These are phyloP conservation scores for Drosophila anceps DNA, from an alignment of 2,888 invertebrate genomes.

Conservation along the genomic window DNA sequence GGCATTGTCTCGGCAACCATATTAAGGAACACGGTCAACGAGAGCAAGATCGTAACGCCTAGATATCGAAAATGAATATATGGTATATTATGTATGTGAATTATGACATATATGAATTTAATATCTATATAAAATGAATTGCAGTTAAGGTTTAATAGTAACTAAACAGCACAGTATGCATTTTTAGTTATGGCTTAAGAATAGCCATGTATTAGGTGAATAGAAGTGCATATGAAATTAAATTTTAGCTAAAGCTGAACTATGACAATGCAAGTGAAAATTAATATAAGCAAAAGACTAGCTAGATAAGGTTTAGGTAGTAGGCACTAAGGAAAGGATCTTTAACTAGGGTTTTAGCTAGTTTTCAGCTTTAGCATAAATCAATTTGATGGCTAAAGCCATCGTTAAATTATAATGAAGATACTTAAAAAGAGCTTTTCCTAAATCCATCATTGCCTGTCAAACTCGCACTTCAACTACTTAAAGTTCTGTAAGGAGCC, in stretches of 20 bases:
- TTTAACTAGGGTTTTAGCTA: background rate
- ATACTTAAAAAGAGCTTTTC: too few species aligned
- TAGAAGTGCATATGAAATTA: background rate
- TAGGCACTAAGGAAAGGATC: background rate
- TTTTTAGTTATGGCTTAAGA: background rate
- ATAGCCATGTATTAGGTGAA: too few species aligned
- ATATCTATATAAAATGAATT: background rate
- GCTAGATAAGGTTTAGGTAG: too few species aligned
- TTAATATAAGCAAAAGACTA: too few species aligned
- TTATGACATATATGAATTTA: background rate
- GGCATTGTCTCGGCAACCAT: constrained; percentile 99
- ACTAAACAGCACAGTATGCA: too few species aligned
- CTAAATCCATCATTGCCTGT: constrained; percentile 2
- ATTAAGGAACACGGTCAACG: constrained; percentile 98
- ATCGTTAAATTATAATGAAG: background rate
- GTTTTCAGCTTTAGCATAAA: background rate
- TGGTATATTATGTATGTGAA: background rate
- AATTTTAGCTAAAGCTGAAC: background rate
- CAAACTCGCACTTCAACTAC: constrained; percentile 11
- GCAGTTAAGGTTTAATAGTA: background rate
- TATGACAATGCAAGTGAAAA: too few species aligned
- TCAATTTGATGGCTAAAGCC: background rate
- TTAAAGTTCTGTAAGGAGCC: background rate
- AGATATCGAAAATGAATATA: constrained; percentile 58
- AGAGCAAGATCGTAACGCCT: constrained; percentile 98